These are phyloP conservation scores for Ailuropoda melanoleuca DNA, from an alignment of 2,113 vertebrate species.

Conservation along the genomic window DNA sequence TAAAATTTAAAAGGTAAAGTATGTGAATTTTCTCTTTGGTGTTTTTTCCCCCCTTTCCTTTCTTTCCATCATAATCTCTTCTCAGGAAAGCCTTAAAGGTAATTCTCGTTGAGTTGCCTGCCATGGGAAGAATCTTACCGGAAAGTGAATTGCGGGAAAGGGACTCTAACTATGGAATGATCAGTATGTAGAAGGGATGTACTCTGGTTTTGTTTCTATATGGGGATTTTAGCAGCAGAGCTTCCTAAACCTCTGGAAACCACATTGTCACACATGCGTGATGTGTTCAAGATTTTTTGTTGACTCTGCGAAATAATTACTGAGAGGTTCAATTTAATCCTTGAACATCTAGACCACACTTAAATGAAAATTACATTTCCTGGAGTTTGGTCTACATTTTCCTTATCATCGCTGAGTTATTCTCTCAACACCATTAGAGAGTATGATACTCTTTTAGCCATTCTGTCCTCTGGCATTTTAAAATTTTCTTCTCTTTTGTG, in stretches of 20 bases:
- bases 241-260: background rate
- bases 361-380: slow-evolving; percentile 20
- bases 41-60: background rate
- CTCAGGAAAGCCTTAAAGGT: background rate
- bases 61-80: background rate
- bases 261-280: background rate
- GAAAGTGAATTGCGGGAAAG: background rate
- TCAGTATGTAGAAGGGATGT: background rate
- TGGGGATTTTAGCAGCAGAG: background rate
- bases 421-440: background rate
- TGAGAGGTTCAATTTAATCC: background rate
- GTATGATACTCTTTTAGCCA: background rate
- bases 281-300: background rate
- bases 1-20: background rate
- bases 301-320: slow-evolving; percentile 28
- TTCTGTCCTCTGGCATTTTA: background rate
- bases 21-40: background rate
- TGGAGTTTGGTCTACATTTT: background rate
- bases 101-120: background rate
- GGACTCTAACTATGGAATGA: background rate
- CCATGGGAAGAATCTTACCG: background rate
- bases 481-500: slow-evolving; percentile 42
- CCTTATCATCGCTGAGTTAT: background rate
- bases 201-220: background rate
- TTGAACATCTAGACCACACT: background rate